Evolutionary conservation across 2,888 invertebrate species (phyloP).

Genomic region (Calliscelio sp.): DNA sequence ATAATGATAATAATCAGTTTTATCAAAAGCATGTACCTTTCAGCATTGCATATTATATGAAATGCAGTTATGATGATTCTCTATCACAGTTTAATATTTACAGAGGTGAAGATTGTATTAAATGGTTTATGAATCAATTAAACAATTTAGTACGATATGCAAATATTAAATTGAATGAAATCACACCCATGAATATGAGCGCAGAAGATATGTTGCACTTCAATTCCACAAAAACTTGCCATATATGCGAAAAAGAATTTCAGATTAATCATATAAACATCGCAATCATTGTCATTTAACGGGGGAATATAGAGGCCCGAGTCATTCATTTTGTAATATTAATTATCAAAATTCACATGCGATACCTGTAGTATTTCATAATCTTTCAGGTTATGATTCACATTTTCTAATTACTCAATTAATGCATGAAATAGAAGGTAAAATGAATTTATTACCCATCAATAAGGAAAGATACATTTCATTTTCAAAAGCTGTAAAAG

Average conservation of each 20-base stretch:
- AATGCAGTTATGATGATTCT: conserved; percentile 33
- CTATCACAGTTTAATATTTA: conserved; percentile 9
- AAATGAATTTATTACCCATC: conserved; percentile 76
- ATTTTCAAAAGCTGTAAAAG: conserved; percentile 37
- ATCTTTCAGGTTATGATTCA: conserved; percentile 74
- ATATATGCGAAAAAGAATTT: conserved; percentile 53
- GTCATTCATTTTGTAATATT: conserved; percentile 78
- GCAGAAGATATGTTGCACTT: neutral
- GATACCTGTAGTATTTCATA: conserved; percentile 77
- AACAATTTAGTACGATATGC: neutral
- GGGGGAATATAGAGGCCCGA: conserved; percentile 58
- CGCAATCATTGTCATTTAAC: conserved; percentile 61
- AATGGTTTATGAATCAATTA: conserved; percentile 35
- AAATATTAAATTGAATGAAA: conserved; percentile 5
- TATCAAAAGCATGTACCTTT: conserved; percentile 37
- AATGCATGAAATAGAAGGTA: conserved; percentile 51
- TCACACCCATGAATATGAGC: neutral
- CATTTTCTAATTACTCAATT: conserved; percentile 78
- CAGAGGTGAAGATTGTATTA: conserved; percentile 11
- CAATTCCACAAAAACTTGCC: conserved; percentile 28
- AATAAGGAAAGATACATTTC: conserved; percentile 81
- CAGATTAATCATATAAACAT: too few species aligned
- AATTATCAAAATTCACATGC: conserved; percentile 76
- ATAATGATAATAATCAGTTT: too few species aligned
- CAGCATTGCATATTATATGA: conserved; percentile 31